Base-by-base conservation (phyloP, 2,113 vertebrate genomes). In the Macquaria ambigua region DNA sequence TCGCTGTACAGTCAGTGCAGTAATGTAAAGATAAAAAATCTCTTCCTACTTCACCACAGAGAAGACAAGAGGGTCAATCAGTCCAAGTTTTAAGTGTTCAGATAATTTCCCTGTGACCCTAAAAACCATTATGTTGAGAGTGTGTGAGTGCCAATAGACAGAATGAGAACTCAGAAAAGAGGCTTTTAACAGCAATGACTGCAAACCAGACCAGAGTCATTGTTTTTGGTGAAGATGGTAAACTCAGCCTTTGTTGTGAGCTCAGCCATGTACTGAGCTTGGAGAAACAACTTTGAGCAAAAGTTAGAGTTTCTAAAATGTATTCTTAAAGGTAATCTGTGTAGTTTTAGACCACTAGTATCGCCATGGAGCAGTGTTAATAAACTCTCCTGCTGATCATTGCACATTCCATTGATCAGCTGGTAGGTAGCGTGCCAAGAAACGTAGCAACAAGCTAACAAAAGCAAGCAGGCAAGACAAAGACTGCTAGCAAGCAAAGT, bases 131-230 rank as follows among this genome's bases (percentile, higher is more conserved):
- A 52, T 52, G 83, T 21, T 0, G 52, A 76, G 83, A 58, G 69
- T 6, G 59, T 43, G 10, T 48, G 58, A 81, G 62, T 41, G 67
- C 25, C 1, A 75, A 77, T 28, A 7, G 50, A 21, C 41, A 6
- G 5, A 66, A 31, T 1, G 23, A 53, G 80, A 53, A 66, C 48
- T 0, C 46, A 28, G 28, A 50, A 16, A 74, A 88, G 79, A 79
- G 61, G 79, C 80, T 80, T 83, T 89, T 58, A 77, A 63, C 67
- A 23, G 59, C 55, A 64, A 77, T 83, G 58, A 74, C 76, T 74
- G 70, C 59, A 41, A 59, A 39, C 18, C 73, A 31, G 11, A 1
- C 23, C 28, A 31, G 28, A 11, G 48, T 52, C 3, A 1, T 41
- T 5, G 16, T n/a, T 50, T 34, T n/a, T 37, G 14, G 37, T 25